Conservation (phyloP, 2,888 invertebrate genomes). For the Drosophila paracracens region DNA sequence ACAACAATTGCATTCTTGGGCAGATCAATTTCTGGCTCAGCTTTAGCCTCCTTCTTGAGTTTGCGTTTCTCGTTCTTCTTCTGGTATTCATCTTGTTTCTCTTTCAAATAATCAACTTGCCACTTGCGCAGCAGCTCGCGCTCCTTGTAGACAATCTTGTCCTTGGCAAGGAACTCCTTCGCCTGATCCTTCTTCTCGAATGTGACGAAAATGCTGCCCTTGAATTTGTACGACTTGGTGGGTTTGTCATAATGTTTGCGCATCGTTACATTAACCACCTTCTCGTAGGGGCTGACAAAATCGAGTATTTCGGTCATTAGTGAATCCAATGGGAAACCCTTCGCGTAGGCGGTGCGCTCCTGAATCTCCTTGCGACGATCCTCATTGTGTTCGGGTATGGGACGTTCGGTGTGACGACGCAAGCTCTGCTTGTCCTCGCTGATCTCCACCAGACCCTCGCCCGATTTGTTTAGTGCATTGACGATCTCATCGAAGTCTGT, state of each 20-base stretch:
- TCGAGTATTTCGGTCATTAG: slow-evolving; percentile 90
- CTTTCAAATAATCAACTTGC: slow-evolving; percentile 89
- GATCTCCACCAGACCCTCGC: slow-evolving; percentile 90
- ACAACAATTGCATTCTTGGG: slow-evolving; percentile 91
- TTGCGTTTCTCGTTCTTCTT: slow-evolving; percentile 87
- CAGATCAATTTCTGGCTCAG: slow-evolving; percentile 84
- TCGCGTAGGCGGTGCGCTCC: slow-evolving; percentile 93
- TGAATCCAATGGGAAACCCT: slow-evolving; percentile 91
- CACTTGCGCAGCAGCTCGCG: slow-evolving; percentile 88
- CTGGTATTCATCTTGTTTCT: slow-evolving; percentile 89
- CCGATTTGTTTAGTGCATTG: slow-evolving; percentile 90
- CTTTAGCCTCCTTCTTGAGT: slow-evolving; percentile 72
- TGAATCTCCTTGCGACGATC: slow-evolving; percentile 92
- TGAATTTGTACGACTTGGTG: slow-evolving; percentile 89
- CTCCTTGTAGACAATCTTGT: slow-evolving; percentile 89
- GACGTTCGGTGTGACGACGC: slow-evolving; percentile 88
- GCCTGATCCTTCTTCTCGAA: slow-evolving; percentile 93
- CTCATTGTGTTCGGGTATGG: slow-evolving; percentile 92
- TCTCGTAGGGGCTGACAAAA: slow-evolving; percentile 90
- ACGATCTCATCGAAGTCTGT: slow-evolving; percentile 90
- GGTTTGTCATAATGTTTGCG: slow-evolving; percentile 87
- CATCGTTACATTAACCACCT: slow-evolving; percentile 89
- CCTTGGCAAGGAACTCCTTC: slow-evolving; percentile 90
- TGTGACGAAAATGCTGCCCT: slow-evolving; percentile 96
- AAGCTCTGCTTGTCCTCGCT: slow-evolving; percentile 87